These are phyloP conservation scores for Pelecanoides urinatrix DNA, from an alignment of 2,113 vertebrate species.

Conservation along the genomic window DNA sequence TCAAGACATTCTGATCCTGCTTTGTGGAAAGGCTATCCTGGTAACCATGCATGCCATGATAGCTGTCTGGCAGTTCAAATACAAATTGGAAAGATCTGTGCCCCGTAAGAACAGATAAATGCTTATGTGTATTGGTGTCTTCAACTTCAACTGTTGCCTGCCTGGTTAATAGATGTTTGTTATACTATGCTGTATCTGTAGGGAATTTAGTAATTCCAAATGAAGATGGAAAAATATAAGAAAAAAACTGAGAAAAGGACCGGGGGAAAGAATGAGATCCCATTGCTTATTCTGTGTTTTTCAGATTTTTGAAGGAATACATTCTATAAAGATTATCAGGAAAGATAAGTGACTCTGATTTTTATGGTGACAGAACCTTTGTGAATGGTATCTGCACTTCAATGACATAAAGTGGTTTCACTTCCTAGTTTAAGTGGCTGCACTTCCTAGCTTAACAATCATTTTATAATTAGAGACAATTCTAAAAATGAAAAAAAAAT, in stretches of 20 bases:
- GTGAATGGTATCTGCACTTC: not conserved
- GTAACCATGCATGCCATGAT: not conserved
- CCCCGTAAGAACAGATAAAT: not conserved
- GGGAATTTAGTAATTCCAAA: not conserved
- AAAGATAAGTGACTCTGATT: not conserved
- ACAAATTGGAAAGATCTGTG: not conserved
- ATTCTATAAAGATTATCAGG: not conserved
- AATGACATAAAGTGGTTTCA: not conserved
- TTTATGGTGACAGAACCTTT: not conserved
- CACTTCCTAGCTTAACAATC: not conserved
- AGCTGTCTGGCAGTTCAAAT: slow-evolving; percentile 15
- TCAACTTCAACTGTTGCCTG: not conserved
- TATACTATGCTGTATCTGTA: not conserved
- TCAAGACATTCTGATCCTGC: slow-evolving; percentile 7
- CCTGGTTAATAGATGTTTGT: not conserved
- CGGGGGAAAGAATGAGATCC: not conserved
- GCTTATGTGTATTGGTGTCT: not conserved
- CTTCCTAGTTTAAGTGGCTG: not conserved
- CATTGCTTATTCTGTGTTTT: not conserved
- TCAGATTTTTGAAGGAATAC: not conserved
- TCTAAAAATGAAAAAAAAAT: not conserved
- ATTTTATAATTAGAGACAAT: not conserved
- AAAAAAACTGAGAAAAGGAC: not conserved
- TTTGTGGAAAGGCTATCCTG: slow-evolving; percentile 13
- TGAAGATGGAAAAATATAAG: not conserved